phyloP scores from a whole-genome alignment of 2,113 vertebrate species.

The Trematomus loennbergii region DNA sequence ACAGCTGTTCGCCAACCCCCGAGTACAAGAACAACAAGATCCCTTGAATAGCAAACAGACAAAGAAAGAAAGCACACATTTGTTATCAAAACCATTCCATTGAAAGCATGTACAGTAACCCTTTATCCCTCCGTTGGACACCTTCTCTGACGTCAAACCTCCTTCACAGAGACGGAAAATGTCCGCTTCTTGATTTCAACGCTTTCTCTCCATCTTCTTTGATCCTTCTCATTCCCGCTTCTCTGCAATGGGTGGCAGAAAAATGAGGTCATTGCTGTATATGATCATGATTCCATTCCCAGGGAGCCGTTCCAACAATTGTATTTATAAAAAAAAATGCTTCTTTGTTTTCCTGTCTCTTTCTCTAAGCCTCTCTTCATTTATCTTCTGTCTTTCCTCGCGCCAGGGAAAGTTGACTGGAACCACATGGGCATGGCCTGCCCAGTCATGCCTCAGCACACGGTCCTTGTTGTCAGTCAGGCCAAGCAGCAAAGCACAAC shows the following conservation, averaged over 20 bases:
- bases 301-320: conserved; percentile 35
- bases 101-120: neutral
- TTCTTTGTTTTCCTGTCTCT: conserved; percentile 43
- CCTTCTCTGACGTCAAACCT: conserved; percentile 1
- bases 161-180: neutral
- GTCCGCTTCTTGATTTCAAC: neutral
- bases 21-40: neutral
- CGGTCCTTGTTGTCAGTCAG: conserved; percentile 30
- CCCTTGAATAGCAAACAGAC: too few species aligned
- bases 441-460: conserved; percentile 41
- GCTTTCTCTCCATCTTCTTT: conserved; percentile 1
- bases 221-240: neutral
- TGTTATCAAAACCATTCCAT: neutral
- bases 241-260: conserved; percentile 29
- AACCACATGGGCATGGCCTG: conserved; percentile 63
- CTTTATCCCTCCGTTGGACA: neutral
- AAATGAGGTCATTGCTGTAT: conserved; percentile 56
- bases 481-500: conserved; percentile 37
- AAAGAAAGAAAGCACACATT: neutral
- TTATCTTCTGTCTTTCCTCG: conserved; percentile 30
- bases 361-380: conserved; percentile 9
- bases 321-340: conserved; percentile 23
- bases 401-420: conserved; percentile 56
- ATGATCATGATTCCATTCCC: conserved; percentile 47
- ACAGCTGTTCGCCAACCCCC: neutral